These are phyloP conservation scores for Myathropa florea DNA, from an alignment of 2,888 invertebrate genomes.

Conservation along the genomic window DNA sequence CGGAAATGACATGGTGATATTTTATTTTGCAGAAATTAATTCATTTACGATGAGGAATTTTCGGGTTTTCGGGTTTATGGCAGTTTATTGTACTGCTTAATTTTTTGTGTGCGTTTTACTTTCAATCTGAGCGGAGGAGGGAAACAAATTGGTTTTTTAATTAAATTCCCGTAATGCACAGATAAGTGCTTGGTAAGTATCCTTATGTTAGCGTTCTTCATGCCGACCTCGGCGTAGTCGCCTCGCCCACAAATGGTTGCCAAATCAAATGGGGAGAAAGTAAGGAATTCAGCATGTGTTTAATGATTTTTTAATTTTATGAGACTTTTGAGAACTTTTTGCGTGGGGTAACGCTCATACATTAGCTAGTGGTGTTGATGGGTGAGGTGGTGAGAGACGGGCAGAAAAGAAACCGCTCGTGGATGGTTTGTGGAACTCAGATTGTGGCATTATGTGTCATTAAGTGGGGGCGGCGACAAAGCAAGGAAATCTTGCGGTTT, in stretches of 20 bases:
- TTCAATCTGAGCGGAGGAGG: background rate
- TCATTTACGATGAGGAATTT: conserved; percentile 56
- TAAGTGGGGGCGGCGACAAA: conserved; percentile 26
- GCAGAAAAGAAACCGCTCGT: background rate
- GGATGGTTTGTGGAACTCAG: conserved; percentile 1
- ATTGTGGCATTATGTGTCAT: background rate
- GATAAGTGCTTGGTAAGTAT: conserved; percentile 37
- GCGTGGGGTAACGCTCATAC: background rate
- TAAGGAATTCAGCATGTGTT: conserved; percentile 27
- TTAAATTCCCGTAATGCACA: conserved; percentile 51
- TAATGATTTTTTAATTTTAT: conserved; percentile 50
- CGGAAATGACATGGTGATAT: conserved; percentile 60
- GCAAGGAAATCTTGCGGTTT: background rate
- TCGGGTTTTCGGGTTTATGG: conserved; percentile 40
- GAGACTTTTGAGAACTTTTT: conserved; percentile 14
- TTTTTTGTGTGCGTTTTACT: background rate
- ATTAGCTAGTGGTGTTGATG: conserved; percentile 5
- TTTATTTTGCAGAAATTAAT: conserved; percentile 59
- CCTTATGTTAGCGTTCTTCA: background rate
- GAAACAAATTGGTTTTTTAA: conserved; percentile 50
- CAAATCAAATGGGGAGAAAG: background rate
- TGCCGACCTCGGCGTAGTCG: background rate
- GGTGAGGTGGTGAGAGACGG: background rate
- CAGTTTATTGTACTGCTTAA: conserved; percentile 10
- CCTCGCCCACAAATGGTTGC: background rate